A percentile compares a stretch with the other conserved stretches of the same genome.
phyloP scores from a whole-genome alignment of 2,888 invertebrate genomes.

The Dioctria rufipes region DNA sequence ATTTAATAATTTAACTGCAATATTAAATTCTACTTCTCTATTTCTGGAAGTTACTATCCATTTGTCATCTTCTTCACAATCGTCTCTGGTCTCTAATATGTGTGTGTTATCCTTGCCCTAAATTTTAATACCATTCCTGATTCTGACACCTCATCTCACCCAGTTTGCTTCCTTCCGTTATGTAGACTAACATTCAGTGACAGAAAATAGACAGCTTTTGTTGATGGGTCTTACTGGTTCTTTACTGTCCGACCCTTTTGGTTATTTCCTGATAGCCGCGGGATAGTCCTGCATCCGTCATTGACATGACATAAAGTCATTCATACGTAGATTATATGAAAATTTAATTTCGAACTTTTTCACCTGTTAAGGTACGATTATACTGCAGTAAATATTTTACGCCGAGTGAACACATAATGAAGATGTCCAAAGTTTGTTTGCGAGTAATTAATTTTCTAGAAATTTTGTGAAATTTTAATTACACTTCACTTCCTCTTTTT shows the following conservation, averaged over 20 bases:
- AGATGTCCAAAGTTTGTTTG: not conserved
- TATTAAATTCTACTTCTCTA: no score
- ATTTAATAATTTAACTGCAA: no score
- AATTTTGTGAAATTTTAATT: not conserved
- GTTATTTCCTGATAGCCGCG: not conserved
- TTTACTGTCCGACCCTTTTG: not conserved
- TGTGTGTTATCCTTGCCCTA: not conserved
- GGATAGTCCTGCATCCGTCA: not conserved
- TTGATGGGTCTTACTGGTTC: not conserved
- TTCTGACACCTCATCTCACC: not conserved
- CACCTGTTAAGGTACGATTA: no score
- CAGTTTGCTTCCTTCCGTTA: not conserved
- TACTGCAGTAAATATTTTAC: no score
- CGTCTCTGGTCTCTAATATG: no score
- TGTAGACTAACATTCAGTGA: not conserved
- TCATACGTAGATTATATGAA: no score
- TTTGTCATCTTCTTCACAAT: no score
- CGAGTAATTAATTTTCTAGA: not conserved
- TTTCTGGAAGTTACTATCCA: no score
- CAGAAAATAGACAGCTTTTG: not conserved
- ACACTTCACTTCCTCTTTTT: not conserved
- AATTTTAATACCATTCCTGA: not conserved
- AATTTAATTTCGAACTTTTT: no score
- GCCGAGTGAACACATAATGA: not conserved
- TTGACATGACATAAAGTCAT: no score